A percentile compares a stretch with the other conserved stretches of the same genome.
Conservation (phyloP, 1,140 invertebrate species). For the Drosophila ficusphila region DNA sequence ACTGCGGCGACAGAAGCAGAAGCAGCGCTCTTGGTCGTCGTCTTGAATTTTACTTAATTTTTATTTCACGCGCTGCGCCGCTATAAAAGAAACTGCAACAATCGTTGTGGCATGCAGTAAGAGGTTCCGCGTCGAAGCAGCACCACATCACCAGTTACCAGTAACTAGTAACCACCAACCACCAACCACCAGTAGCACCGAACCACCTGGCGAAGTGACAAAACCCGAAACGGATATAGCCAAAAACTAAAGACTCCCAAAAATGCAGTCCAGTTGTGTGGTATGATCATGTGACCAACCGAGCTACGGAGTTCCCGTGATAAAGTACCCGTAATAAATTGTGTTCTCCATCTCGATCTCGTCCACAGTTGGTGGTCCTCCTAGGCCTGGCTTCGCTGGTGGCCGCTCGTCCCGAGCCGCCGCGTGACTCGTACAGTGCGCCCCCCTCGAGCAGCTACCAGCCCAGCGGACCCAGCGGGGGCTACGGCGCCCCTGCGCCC, state of each 20-base stretch:
- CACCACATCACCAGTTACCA: conserved; percentile 35
- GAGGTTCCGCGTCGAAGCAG: conserved; percentile 78
- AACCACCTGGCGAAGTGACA: conserved; percentile 7
- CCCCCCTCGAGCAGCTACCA: conserved; percentile 75
- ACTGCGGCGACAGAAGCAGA: too few species aligned
- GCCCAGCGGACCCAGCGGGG: conserved; percentile 69
- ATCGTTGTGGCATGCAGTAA: conserved; percentile 82
- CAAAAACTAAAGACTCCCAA: conserved; percentile 25
- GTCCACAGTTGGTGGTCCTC: conserved; percentile 69
- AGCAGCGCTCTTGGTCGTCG: conserved; percentile 40
- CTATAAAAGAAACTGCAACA: conserved; percentile 83
- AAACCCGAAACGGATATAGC: conserved; percentile 51
- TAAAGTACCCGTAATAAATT: conserved; percentile 1
- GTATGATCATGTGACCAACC: conserved; percentile 51
- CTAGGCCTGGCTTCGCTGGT: conserved; percentile 66
- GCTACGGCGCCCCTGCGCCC: conserved; percentile 86
- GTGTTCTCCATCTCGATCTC: conserved; percentile 16
- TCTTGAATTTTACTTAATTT: conserved; percentile 78
- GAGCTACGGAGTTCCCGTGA: neutral
- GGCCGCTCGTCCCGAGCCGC: conserved; percentile 75
- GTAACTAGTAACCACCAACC: conserved; percentile 19
- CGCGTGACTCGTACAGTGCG: conserved; percentile 79
- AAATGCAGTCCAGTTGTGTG: conserved; percentile 82
- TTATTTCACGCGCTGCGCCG: conserved; percentile 74
- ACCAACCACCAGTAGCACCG: conserved; percentile 15